Conservation (phyloP, 2,888 invertebrate genomes). For the Drosophila buzzatii region DNA sequence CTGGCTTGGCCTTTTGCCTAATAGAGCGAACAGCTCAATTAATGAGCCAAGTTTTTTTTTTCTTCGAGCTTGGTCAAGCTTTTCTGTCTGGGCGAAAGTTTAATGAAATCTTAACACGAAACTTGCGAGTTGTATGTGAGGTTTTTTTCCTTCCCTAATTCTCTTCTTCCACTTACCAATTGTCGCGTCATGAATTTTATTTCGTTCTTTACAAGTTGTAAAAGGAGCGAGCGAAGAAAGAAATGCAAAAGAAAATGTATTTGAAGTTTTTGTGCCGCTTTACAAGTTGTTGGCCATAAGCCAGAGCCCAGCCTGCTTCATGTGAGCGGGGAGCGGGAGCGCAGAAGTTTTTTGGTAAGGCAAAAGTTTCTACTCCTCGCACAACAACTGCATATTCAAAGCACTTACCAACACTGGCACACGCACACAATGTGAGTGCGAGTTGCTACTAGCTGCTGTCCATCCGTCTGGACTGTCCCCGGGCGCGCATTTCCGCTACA, state of each 20-base stretch:
- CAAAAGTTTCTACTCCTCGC: slow-evolving; percentile 59
- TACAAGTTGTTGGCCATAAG: slow-evolving; percentile 73
- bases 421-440: slow-evolving; percentile 13
- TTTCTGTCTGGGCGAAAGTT: slow-evolving; percentile 62
- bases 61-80: slow-evolving; percentile 56
- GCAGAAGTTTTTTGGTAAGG: slow-evolving; percentile 37
- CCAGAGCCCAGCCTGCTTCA: slow-evolving; percentile 47
- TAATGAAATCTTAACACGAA: slow-evolving; percentile 81
- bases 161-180: slow-evolving; percentile 39
- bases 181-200: slow-evolving; percentile 80
- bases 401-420: slow-evolving; percentile 42
- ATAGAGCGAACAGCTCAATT: slow-evolving; percentile 75
- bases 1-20: slow-evolving; percentile 42
- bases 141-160: slow-evolving; percentile 3
- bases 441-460: not conserved
- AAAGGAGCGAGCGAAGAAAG: slow-evolving; percentile 27
- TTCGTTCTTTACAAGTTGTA: slow-evolving; percentile 66
- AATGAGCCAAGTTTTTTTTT: slow-evolving; percentile 71
- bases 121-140: slow-evolving; percentile 37
- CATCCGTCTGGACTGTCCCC: slow-evolving; percentile 49
- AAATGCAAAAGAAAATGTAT: slow-evolving; percentile 41
- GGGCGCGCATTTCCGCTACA: slow-evolving; percentile 78
- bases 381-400: slow-evolving; percentile 53
- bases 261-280: slow-evolving; percentile 54
- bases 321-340: not conserved